Conservation (phyloP, 1,140 invertebrate species). For the Cydia strobilella region DNA sequence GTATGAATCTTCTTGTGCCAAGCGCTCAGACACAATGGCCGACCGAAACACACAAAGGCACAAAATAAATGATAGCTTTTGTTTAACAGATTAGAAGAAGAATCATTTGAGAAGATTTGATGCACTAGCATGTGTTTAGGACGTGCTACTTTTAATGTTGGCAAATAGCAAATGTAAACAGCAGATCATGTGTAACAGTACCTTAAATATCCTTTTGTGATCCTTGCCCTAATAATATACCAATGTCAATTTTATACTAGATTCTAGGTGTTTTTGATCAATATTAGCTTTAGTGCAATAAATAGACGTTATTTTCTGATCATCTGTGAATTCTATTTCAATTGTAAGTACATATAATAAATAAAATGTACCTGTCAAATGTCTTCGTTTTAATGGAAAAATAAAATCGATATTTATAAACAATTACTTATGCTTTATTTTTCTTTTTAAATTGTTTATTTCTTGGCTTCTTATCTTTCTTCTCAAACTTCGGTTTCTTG, state of each 20-base stretch:
- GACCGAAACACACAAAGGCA: too few relatives aligned
- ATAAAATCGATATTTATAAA: constrained; percentile 1
- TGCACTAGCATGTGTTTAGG: too few relatives aligned
- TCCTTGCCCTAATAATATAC: constrained; percentile 19
- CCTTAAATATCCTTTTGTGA: constrained; percentile 13
- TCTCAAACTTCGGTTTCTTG: constrained; percentile 66
- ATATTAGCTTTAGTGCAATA: constrained; percentile 26
- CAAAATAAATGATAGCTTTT: too few relatives aligned
- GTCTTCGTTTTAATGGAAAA: constrained; percentile 33
- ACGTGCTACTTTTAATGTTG: too few relatives aligned
- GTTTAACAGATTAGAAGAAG: too few relatives aligned
- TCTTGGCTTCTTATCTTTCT: constrained; percentile 51
- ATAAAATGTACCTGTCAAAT: constrained; percentile 43
- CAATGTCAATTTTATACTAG: constrained; percentile 30
- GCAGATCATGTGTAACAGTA: too few relatives aligned
- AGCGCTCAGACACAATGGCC: too few relatives aligned
- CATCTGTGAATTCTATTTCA: constrained; percentile 16
- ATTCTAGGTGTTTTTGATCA: constrained; percentile 20
- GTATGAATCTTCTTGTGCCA: too few relatives aligned
- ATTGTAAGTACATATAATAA: constrained; percentile 35
- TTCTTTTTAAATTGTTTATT: constrained; percentile 64
- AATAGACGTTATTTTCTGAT: constrained; percentile 22
- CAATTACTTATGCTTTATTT: constrained; percentile 47
- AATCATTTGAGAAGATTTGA: too few relatives aligned
- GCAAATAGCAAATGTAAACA: too few relatives aligned